Evolutionary conservation across 2,888 invertebrate species (phyloP).

Genomic region (Seira musarum): DNA sequence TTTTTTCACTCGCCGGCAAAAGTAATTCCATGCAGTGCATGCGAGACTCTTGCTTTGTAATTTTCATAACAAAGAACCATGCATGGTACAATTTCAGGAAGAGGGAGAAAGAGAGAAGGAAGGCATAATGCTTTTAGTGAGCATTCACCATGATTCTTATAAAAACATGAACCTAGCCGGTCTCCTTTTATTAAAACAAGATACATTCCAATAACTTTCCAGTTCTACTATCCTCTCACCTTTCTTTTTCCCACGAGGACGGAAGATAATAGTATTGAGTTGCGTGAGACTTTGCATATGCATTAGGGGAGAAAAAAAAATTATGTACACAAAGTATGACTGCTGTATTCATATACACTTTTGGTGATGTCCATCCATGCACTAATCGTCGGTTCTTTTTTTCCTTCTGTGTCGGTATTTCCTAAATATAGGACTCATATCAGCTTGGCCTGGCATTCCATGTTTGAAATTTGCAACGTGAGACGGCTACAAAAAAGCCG

Average conservation of each 20-base stretch:
- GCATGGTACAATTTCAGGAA: too few relatives aligned
- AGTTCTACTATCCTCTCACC: too few relatives aligned
- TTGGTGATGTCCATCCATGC: background rate
- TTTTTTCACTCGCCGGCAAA: background rate
- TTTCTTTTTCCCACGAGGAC: too few relatives aligned
- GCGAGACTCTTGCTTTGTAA: background rate
- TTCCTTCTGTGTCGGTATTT: too few relatives aligned
- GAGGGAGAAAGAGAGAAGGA: too few relatives aligned
- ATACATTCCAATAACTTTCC: too few relatives aligned
- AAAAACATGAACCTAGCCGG: too few relatives aligned
- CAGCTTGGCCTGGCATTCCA: background rate
- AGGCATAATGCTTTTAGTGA: too few relatives aligned
- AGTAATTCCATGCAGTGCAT: background rate
- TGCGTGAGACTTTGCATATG: background rate
- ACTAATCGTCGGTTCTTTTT: background rate
- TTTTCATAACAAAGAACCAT: background rate
- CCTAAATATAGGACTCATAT: background rate
- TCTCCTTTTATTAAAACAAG: too few relatives aligned
- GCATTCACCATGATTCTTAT: too few relatives aligned
- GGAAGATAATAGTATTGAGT: background rate
- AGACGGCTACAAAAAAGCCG: background rate
- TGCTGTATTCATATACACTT: too few relatives aligned
- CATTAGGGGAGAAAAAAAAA: background rate
- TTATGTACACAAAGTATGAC: background rate
- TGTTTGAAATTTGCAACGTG: background rate